phyloP scores from a whole-genome alignment of 1,140 invertebrate genomes.

The Neotoxoptera formosana region DNA sequence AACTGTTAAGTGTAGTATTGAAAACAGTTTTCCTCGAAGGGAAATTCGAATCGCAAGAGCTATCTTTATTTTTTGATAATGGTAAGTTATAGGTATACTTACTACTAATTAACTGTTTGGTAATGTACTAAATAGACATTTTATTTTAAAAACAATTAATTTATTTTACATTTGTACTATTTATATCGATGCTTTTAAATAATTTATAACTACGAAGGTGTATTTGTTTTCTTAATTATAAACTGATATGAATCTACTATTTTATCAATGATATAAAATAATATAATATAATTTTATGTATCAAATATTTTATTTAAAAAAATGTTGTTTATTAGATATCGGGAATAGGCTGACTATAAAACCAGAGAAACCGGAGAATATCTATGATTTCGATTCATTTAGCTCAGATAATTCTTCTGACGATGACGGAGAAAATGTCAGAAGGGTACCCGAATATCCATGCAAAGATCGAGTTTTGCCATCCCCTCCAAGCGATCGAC shows the following conservation, averaged over 20 bases:
- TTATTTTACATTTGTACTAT: background rate
- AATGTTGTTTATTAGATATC: background rate
- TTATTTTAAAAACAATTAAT: background rate
- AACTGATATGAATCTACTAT: background rate
- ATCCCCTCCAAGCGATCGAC: background rate
- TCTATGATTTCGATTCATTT: constrained; percentile 59
- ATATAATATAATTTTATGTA: background rate
- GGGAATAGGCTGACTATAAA: background rate
- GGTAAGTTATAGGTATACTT: constrained; percentile 56
- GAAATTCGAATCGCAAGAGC: constrained; percentile 61
- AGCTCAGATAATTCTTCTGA: constrained; percentile 59
- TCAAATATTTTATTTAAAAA: background rate
- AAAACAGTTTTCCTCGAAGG: constrained; percentile 56
- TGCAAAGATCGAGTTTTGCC: constrained; percentile 45
- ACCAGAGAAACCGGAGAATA: constrained; percentile 35
- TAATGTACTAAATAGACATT: background rate
- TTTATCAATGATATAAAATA: background rate
- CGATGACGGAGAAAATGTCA: constrained; percentile 27
- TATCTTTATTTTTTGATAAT: constrained; percentile 59
- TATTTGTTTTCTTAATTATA: background rate
- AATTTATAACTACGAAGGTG: background rate
- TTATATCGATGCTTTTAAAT: background rate
- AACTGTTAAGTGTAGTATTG: constrained; percentile 24
- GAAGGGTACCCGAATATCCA: background rate
- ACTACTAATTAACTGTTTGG: background rate